phyloP scores from a whole-genome alignment of 2,888 invertebrate genomes.

The Ceriagrion tenellum region DNA sequence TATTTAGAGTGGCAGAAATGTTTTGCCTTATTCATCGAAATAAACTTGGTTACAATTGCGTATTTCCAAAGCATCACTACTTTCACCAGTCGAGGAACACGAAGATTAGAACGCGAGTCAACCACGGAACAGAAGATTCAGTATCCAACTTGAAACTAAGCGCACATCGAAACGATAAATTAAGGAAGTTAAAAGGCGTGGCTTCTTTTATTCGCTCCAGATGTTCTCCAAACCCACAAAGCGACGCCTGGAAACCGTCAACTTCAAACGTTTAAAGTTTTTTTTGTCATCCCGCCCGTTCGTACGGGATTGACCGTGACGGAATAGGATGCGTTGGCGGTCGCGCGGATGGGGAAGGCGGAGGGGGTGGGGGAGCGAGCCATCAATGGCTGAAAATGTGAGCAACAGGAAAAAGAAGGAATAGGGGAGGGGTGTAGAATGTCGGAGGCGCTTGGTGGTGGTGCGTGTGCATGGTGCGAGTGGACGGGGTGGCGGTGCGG shows the following conservation, averaged over 20 bases:
- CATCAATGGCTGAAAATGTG: not conserved
- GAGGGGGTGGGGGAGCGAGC: not conserved
- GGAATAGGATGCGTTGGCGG: not conserved
- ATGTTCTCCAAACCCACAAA: not conserved
- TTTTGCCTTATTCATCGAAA: no score
- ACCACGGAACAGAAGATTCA: no score
- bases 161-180: no score
- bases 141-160: no score
- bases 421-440: not conserved
- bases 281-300: not conserved
- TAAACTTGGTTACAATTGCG: no score
- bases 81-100: no score
- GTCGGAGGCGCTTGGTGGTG: not conserved
- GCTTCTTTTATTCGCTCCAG: not conserved
- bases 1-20: no score
- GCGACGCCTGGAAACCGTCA: not conserved
- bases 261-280: not conserved
- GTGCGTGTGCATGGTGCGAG: not conserved
- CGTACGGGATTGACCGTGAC: not conserved
- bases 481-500: not conserved
- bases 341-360: not conserved
- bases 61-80: no score
- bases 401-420: not conserved
- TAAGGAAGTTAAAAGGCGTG: no score
- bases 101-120: no score